These are phyloP conservation scores for Tribolium madens DNA, from an alignment of 1,140 invertebrate genomes.

Conservation along the genomic window DNA sequence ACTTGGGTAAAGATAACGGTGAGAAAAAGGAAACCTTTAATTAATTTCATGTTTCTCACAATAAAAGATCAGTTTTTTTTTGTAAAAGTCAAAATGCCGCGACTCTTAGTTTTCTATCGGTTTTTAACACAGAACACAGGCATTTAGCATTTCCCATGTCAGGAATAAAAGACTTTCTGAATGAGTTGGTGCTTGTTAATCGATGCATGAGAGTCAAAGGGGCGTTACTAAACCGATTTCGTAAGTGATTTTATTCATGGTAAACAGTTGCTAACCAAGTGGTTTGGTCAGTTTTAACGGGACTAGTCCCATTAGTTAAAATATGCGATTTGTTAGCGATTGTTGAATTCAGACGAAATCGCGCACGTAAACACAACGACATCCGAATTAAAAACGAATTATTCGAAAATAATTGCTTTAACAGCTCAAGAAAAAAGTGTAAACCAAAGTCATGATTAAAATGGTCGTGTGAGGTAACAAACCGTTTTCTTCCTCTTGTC, in stretches of 20 bases:
- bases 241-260: background rate
- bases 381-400: conserved; percentile 25
- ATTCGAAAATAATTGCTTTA: conserved; percentile 27
- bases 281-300: conserved; percentile 2
- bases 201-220: conserved; percentile 1
- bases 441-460: background rate
- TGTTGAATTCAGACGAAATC: background rate
- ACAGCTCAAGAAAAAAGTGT: background rate
- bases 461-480: conserved; percentile 19
- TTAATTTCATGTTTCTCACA: too few species aligned
- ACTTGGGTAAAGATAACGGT: too few species aligned
- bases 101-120: too few species aligned
- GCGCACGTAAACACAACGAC: conserved; percentile 12
- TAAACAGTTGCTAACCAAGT: background rate
- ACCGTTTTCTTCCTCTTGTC: background rate
- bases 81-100: too few species aligned
- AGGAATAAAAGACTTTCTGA: background rate
- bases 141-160: background rate
- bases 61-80: too few species aligned
- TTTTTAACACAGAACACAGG: too few species aligned
- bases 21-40: too few species aligned
- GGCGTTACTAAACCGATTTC: conserved; percentile 13
- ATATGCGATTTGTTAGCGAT: background rate
- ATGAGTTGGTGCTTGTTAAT: background rate
- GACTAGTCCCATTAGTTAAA: background rate